Evolutionary conservation across 2,888 invertebrate genomes (phyloP).

Genomic region (Chydorus sphaericus): DNA sequence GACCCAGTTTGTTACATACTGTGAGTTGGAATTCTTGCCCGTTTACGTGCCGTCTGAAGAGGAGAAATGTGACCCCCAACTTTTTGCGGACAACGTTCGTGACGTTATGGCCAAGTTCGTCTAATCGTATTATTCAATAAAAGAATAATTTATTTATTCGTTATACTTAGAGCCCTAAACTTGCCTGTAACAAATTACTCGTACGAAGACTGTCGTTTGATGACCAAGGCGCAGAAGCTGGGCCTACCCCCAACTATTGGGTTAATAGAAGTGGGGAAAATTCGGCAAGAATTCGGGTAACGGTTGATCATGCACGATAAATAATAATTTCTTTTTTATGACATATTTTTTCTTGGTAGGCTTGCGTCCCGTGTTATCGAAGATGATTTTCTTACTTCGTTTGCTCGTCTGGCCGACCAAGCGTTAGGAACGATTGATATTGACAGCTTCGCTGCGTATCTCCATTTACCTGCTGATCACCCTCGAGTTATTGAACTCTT

Average conservation of each 20-base stretch:
- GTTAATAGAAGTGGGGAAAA: constrained; percentile 61
- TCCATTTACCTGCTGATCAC: constrained; percentile 43
- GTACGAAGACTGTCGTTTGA: constrained; percentile 77
- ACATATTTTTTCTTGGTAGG: constrained; percentile 22
- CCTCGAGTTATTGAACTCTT: constrained; percentile 43
- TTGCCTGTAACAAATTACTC: constrained; percentile 81
- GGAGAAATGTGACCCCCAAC: constrained; percentile 69
- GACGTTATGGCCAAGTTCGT: constrained; percentile 74
- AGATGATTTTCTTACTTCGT: constrained; percentile 25
- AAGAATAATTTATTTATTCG: neutral
- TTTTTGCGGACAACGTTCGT: constrained; percentile 79
- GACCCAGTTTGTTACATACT: constrained; percentile 70
- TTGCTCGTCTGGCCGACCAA: constrained; percentile 16
- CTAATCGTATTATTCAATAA: neutral
- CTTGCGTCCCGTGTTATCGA: constrained; percentile 38
- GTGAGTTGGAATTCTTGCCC: constrained; percentile 83
- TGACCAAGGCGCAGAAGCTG: constrained; percentile 67
- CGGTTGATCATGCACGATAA: constrained; percentile 19
- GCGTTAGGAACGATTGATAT: constrained; percentile 30
- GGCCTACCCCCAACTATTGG: constrained; percentile 58
- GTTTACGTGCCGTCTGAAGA: constrained; percentile 76
- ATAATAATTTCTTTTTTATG: neutral
- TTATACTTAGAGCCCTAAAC: constrained; percentile 61
- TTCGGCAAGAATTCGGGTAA: constrained; percentile 62
- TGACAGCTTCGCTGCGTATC: constrained; percentile 44